Evolutionary conservation across 2,888 invertebrate genomes (phyloP).

Genomic region (Coenonympha arcania): DNA sequence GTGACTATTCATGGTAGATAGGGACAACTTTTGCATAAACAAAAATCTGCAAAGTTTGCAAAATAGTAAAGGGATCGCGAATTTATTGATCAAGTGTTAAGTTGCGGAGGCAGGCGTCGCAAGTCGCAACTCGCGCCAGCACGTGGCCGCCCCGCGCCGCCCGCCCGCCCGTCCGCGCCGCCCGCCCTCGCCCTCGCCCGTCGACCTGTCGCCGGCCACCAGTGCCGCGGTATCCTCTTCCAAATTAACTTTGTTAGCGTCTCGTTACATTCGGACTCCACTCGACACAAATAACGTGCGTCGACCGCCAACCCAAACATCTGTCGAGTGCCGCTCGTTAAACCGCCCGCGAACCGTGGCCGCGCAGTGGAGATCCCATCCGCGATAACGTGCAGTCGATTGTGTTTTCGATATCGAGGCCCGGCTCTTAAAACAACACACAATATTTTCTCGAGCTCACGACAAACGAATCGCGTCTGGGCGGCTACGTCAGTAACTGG

Average conservation of each 20-base stretch:
- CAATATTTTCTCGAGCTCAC: slow-evolving; percentile 43
- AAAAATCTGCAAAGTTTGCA: slow-evolving; percentile 10
- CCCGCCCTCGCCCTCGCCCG: slow-evolving; percentile 22
- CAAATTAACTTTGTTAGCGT: slow-evolving; percentile 64
- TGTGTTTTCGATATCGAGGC: slow-evolving; percentile 2
- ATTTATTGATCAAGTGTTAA: slow-evolving; percentile 24
- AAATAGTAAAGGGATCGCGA: slow-evolving; percentile 15
- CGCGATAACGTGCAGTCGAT: background rate
- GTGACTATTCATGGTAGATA: too few relatives aligned
- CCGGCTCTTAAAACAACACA: slow-evolving; percentile 45
- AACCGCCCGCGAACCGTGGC: slow-evolving; percentile 13
- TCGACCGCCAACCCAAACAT: slow-evolving; percentile 27
- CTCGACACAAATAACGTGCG: slow-evolving; percentile 45
- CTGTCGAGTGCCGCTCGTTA: slow-evolving; percentile 15
- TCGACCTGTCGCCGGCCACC: slow-evolving; percentile 31
- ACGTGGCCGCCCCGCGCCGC: slow-evolving; percentile 12
- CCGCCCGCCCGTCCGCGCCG: slow-evolving; percentile 12
- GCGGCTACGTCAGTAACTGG: slow-evolving; percentile 65
- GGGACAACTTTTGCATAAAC: background rate
- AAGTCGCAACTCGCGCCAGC: too few relatives aligned
- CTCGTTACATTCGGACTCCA: slow-evolving; percentile 44
- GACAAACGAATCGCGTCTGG: slow-evolving; percentile 61
- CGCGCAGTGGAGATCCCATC: slow-evolving; percentile 3
- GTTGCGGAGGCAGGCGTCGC: slow-evolving; percentile 16
- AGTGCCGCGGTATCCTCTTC: slow-evolving; percentile 47